Conservation (phyloP, 2,888 invertebrate species). For the Spicauda simplicius region DNA sequence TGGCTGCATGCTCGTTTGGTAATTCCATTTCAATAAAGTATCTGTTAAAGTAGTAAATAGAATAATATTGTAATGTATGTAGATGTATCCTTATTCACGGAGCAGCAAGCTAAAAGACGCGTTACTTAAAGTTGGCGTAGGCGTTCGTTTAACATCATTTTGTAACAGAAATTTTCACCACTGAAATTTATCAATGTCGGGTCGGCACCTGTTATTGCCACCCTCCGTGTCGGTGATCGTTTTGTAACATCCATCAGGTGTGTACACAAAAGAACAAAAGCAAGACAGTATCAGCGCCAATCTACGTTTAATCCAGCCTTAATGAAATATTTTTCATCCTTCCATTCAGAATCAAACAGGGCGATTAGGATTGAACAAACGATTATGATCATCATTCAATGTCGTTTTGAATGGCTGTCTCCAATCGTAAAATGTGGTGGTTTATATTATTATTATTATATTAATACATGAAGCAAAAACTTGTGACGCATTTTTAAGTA, state of each 20-base stretch:
- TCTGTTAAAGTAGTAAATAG: no score
- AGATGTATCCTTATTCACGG: no score
- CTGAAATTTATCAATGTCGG: background rate
- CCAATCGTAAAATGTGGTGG: no score
- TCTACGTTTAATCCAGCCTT: background rate
- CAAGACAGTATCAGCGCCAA: background rate
- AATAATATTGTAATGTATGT: no score
- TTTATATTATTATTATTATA: no score
- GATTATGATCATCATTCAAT: background rate
- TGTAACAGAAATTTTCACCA: slow-evolving; percentile 4
- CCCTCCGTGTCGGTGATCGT: slow-evolving; percentile 17
- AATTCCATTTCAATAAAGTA: no score
- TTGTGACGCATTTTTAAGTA: no score
- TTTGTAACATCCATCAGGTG: slow-evolving; percentile 25
- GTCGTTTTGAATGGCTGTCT: no score
- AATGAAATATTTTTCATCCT: background rate
- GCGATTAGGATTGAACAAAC: background rate
- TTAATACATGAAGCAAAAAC: no score
- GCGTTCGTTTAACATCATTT: background rate
- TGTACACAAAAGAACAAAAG: slow-evolving; percentile 1
- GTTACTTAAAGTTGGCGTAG: no score
- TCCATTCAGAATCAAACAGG: background rate
- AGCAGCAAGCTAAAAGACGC: no score
- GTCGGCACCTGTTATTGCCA: slow-evolving; percentile 12
- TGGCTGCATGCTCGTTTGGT: no score